Evolutionary conservation across 2,888 invertebrate genomes (phyloP), one percentile per base, ranked within the genome.

Genomic region (Sipha maydis): DNA sequence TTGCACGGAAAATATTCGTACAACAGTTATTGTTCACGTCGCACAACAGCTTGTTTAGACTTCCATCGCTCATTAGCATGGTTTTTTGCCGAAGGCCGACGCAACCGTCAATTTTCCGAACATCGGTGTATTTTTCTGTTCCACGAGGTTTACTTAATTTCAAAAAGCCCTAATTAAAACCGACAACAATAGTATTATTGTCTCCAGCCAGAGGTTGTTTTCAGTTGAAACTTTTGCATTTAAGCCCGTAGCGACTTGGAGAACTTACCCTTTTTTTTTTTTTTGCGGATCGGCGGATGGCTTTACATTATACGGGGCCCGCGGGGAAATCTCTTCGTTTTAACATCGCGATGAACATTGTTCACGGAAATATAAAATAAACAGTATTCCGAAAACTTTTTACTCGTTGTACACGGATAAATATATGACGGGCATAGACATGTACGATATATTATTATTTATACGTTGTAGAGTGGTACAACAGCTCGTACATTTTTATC

Each of bases 141-240:
- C 31, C 73, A 56, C 56, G 34, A 56, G 56, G 61, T 75, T 56
- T 80, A 80, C 41, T 80, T 75, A 75, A 80, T 48, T 69, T 54
- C 54, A 77, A 71, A 77, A 83, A 56, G 56, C 73, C 75, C 86
- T 82, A 88, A 88, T 88, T 88, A 88, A 88, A 88, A 88, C 75
- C 75, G 25, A 61, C 67, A 88, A 88, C 86, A 88, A 88, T 41
- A 34, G 80, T 61, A 75, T 82, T 77, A 86, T 88, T 88, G 86
- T 88, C 75, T 75, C 86, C 80, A 21, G 61, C 73, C 56, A 75
- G 80, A 61, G 71, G 86, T 79, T 88, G 25, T 86, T 86, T 86
- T 75, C 41, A n/a, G 86, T 88, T 3, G 61, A 56, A 88, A 88
- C 80, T 88, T 88, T 86, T 73, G 54, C 38, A 14, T 71, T 86